These are phyloP conservation scores for Drosophila kambysellisi DNA, from an alignment of 2,888 invertebrate genomes.

Conservation along the genomic window DNA sequence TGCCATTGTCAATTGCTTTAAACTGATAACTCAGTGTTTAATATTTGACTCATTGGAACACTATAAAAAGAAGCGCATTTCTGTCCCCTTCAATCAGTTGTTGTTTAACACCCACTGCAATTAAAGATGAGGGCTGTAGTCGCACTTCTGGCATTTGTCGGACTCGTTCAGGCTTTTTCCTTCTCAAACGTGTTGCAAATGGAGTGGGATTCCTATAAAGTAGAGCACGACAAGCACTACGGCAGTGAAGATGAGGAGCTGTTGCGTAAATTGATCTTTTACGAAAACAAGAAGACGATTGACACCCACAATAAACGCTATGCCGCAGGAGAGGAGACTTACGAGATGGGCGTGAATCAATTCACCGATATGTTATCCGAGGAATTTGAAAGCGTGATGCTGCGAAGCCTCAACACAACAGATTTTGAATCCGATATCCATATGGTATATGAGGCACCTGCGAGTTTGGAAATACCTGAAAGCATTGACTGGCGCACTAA, in stretches of 20 bases:
- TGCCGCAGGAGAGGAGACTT: conserved; percentile 88
- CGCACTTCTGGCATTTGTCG: conserved; percentile 17
- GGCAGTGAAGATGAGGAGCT: conserved; percentile 90
- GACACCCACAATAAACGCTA: conserved; percentile 92
- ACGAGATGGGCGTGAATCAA: conserved; percentile 90
- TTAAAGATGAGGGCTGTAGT: conserved; percentile 18
- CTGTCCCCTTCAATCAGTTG: background rate
- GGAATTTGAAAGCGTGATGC: conserved; percentile 88
- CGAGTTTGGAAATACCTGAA: conserved; percentile 89
- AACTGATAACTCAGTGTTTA: conserved; percentile 1
- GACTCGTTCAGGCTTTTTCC: background rate
- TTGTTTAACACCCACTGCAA: background rate
- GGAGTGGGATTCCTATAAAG: conserved; percentile 77
- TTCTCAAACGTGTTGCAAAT: conserved; percentile 15
- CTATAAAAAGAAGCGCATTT: conserved; percentile 15
- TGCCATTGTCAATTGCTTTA: background rate
- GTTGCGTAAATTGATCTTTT: conserved; percentile 94
- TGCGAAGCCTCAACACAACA: conserved; percentile 4
- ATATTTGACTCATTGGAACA: background rate
- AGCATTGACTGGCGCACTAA: conserved; percentile 92
- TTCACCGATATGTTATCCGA: conserved; percentile 91
- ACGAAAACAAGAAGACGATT: conserved; percentile 93
- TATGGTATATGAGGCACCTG: conserved; percentile 68
- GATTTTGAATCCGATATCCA: conserved; percentile 26
- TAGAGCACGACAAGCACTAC: conserved; percentile 89